Evolutionary conservation across 2,888 invertebrate species (phyloP).

Genomic region (Cyaniris semiargus): DNA sequence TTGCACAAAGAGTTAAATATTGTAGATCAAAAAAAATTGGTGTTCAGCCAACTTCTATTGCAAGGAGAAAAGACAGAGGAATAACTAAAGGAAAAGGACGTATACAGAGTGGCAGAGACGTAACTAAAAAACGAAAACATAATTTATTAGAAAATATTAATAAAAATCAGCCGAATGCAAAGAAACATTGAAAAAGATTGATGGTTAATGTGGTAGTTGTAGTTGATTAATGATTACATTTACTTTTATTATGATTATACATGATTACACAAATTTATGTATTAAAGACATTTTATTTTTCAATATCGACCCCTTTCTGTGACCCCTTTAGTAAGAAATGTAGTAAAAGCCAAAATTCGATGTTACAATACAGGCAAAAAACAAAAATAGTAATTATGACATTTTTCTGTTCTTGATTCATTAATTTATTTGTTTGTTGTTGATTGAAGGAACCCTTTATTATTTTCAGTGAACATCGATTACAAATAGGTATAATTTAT

Average conservation of each 20-base stretch:
- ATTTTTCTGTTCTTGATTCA: slow-evolving; percentile 1
- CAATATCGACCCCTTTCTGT: slow-evolving; percentile 1
- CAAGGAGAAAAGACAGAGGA: no score
- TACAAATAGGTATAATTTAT: background rate
- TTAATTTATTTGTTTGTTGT: slow-evolving; percentile 1
- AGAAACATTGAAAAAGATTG: no score
- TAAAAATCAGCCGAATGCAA: no score
- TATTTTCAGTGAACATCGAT: slow-evolving; percentile 1
- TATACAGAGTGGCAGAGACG: no score
- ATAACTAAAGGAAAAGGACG: no score
- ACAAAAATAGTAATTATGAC: background rate
- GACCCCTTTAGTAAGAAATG: slow-evolving; percentile 1
- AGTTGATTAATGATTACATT: no score
- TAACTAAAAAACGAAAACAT: no score
- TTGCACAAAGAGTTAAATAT: background rate
- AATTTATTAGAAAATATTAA: no score
- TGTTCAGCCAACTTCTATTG: background rate
- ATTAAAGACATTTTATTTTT: background rate
- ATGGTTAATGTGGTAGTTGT: no score
- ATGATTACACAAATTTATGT: background rate
- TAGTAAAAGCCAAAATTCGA: slow-evolving; percentile 1
- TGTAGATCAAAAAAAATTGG: background rate
- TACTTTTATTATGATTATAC: no score
- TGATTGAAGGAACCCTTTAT: slow-evolving; percentile 1
- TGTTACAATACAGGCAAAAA: slow-evolving; percentile 1